phyloP scores from a whole-genome alignment of 2,113 vertebrate genomes.

The Phainopepla nitens region DNA sequence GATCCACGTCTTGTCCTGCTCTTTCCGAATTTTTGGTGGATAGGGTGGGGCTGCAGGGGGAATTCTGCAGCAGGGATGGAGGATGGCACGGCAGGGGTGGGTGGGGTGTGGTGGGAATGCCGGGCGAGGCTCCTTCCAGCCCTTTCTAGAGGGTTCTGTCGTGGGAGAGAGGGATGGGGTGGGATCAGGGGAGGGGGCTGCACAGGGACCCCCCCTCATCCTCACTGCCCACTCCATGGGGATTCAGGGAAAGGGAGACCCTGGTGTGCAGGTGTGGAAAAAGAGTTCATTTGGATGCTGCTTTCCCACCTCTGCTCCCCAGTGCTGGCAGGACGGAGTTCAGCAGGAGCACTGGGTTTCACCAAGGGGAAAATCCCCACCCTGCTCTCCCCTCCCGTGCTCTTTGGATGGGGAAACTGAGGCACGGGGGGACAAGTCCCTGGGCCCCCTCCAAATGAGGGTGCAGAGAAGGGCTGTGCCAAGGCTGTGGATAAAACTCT shows the following conservation, averaged over 20 bases:
- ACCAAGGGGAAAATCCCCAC: not conserved
- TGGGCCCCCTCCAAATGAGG: accelerated
- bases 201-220: not conserved
- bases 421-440: accelerated
- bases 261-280: accelerated
- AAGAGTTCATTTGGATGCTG: accelerated
- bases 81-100: not conserved
- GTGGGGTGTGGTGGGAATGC: not conserved
- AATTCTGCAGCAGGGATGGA: not conserved
- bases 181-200: not conserved
- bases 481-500: not conserved
- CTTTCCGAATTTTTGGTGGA: accelerated
- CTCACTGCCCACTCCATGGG: accelerated
- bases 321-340: not conserved
- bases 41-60: not conserved
- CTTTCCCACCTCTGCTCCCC: not conserved
- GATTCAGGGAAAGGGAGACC: not conserved
- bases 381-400: not conserved
- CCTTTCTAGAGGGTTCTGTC: not conserved
- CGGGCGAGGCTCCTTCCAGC: not conserved
- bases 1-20: not conserved
- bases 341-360: accelerated
- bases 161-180: accelerated
- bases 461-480: not conserved
- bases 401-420: not conserved